A percentile compares a stretch with the other conserved stretches of the same genome.
Conservation (phyloP, 2,797 vertebrate species). For the Gouania willdenowi region DNA sequence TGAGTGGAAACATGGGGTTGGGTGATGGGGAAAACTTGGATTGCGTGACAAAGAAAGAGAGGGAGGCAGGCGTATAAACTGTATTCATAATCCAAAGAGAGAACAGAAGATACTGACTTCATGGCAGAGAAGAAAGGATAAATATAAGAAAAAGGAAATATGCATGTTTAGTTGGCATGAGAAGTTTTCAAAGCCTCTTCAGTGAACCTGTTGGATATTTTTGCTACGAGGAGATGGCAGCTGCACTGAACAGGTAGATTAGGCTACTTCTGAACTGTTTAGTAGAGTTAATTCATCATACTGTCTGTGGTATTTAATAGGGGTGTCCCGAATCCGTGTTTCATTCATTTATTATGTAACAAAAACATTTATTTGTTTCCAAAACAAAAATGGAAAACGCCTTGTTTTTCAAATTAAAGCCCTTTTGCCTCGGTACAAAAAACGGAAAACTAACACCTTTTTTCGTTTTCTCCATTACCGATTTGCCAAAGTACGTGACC, state of each 20-base stretch:
- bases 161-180: too few relatives aligned
- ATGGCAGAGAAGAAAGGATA: neutral
- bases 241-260: slow-evolving; percentile 31
- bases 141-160: neutral
- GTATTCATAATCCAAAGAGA: slow-evolving; percentile 24
- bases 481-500: too few relatives aligned
- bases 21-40: slow-evolving; percentile 16
- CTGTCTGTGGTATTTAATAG: too few relatives aligned
- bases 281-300: too few relatives aligned
- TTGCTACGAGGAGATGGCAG: neutral
- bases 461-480: too few relatives aligned
- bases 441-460: too few relatives aligned
- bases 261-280: too few relatives aligned
- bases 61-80: too few relatives aligned
- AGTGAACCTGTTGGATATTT: neutral
- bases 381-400: neutral
- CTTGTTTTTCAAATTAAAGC: neutral
- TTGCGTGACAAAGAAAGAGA: slow-evolving; percentile 12
- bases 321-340: too few relatives aligned
- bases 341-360: neutral
- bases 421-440: neutral
- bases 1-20: slow-evolving; percentile 15
- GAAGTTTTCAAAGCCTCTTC: neutral
- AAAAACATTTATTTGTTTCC: neutral
- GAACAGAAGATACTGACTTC: slow-evolving; percentile 6